Evolutionary conservation across 2,797 vertebrate species (phyloP).

Genomic region (Cyclura pinguis): DNA sequence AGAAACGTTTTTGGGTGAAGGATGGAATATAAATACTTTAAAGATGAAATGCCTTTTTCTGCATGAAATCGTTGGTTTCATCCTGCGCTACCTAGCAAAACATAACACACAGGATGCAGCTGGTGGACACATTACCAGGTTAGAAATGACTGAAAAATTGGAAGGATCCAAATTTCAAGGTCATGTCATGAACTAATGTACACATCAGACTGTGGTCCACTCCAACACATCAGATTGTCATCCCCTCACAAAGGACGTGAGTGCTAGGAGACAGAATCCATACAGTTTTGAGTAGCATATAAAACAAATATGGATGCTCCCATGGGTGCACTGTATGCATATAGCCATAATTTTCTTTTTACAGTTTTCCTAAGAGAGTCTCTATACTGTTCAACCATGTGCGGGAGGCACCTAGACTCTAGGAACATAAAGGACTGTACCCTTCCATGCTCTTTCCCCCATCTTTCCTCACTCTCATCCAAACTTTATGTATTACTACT

Average conservation of each 20-base stretch:
- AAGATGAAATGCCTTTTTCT: not conserved
- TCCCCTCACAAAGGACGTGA: not conserved
- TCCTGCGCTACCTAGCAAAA: not conserved
- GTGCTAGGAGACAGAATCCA: not conserved
- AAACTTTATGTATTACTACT: too few relatives aligned
- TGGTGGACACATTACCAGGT: not conserved
- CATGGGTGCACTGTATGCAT: not conserved
- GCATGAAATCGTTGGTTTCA: not conserved
- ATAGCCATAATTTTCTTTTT: not conserved
- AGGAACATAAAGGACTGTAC: too few relatives aligned
- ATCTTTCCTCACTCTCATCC: too few relatives aligned
- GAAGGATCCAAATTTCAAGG: not conserved
- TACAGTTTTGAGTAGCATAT: not conserved
- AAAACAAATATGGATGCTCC: not conserved
- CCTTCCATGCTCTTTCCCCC: too few relatives aligned
- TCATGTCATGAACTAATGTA: not conserved
- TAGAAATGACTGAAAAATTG: not conserved
- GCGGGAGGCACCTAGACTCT: too few relatives aligned
- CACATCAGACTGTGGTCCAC: not conserved
- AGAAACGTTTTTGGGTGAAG: too few relatives aligned
- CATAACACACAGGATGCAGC: not conserved
- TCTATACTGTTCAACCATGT: not conserved
- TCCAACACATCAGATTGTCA: not conserved
- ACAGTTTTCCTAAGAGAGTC: not conserved
- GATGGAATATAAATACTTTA: too few relatives aligned